phyloP scores from a whole-genome alignment of 2,797 vertebrate species.

The Cyprinella venusta region DNA sequence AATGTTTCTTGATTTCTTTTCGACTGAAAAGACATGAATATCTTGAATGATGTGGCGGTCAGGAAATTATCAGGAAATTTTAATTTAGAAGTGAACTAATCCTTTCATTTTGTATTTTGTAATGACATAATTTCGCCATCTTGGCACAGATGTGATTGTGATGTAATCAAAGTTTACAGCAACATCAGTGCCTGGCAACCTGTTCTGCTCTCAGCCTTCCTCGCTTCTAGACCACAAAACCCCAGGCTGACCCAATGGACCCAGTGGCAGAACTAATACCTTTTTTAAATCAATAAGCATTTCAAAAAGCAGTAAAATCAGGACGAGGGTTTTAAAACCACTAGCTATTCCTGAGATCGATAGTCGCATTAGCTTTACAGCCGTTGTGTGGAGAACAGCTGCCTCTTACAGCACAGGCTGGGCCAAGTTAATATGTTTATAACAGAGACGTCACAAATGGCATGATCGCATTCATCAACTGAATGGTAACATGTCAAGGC shows the following conservation, averaged over 20 bases:
- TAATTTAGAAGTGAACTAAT: too few species aligned
- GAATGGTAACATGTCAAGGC: slow-evolving; percentile 19
- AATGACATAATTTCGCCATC: not conserved
- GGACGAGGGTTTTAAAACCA: not conserved
- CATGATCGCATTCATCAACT: not conserved
- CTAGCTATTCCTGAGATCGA: not conserved
- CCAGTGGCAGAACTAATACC: slow-evolving; percentile 17
- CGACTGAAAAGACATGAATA: too few species aligned
- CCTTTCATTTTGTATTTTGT: not conserved
- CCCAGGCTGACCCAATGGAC: not conserved
- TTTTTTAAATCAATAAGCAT: slow-evolving; percentile 16
- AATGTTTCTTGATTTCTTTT: too few species aligned
- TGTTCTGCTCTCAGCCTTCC: not conserved
- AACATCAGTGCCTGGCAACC: slow-evolving; percentile 22
- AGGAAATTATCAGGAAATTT: too few species aligned
- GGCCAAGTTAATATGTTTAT: not conserved
- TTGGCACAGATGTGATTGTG: slow-evolving; percentile 22
- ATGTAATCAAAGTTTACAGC: slow-evolving; percentile 28
- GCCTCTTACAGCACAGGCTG: not conserved
- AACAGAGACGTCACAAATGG: not conserved
- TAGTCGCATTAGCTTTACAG: not conserved
- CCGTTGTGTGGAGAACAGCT: not conserved
- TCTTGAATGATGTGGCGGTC: too few species aligned
- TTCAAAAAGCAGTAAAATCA: slow-evolving; percentile 12
- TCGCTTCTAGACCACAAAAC: slow-evolving; percentile 1